Conservation (phyloP, 2,113 vertebrate species). For the Albula goreensis region DNA sequence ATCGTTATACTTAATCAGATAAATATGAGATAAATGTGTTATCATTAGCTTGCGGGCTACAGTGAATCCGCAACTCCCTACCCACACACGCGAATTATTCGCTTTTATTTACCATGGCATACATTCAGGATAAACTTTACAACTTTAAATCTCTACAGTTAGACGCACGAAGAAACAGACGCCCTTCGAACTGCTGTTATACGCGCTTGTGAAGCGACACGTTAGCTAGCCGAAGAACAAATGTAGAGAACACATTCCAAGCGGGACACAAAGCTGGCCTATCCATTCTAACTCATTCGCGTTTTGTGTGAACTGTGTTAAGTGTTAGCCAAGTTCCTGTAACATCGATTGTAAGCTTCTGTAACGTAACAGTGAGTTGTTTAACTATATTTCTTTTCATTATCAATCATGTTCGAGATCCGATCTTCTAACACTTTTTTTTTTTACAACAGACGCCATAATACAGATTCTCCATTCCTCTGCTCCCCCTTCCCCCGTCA, state of each 20-base stretch:
- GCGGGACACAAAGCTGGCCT: constrained; percentile 27
- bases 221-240: background rate
- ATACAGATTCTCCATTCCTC: constrained; percentile 27
- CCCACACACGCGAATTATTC: background rate
- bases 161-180: background rate
- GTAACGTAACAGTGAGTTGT: background rate
- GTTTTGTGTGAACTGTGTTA: constrained; percentile 6
- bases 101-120: background rate
- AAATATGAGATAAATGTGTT: constrained; percentile 1
- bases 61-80: background rate
- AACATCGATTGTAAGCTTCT: background rate
- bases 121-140: background rate
- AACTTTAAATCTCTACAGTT: background rate
- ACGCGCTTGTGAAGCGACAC: background rate
- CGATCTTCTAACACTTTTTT: constrained; percentile 11
- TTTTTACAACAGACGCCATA: constrained; percentile 23
- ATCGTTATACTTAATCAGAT: background rate
- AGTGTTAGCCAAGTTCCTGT: background rate
- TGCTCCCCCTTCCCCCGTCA: constrained; percentile 16
- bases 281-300: constrained; percentile 2
- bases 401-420: constrained; percentile 5
- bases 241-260: constrained; percentile 6
- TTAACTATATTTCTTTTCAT: background rate
- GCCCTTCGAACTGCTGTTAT: background rate
- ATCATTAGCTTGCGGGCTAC: constrained; percentile 2